These are phyloP conservation scores for Petrocephalus schoutedeni DNA, from an alignment of 2,797 vertebrate genomes.

Conservation along the genomic window DNA sequence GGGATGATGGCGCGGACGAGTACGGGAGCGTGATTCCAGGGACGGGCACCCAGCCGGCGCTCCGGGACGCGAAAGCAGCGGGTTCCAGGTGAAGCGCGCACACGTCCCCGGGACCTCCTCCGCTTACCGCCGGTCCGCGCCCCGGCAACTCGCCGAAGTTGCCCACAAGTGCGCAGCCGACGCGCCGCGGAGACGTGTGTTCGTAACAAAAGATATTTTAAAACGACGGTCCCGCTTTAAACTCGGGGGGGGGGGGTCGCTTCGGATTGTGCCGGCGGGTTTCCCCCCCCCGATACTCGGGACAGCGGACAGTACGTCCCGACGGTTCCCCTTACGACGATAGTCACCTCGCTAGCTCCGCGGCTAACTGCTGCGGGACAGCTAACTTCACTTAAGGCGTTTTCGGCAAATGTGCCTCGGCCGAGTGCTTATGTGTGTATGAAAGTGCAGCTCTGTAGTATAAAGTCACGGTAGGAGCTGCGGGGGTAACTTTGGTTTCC, in stretches of 20 bases:
- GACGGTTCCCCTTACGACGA: neutral
- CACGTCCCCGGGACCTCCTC: neutral
- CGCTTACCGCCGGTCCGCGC: neutral
- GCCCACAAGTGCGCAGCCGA: neutral
- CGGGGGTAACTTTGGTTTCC: slow-evolving; percentile 4
- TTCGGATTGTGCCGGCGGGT: neutral
- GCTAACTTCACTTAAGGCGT: neutral
- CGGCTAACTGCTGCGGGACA: slow-evolving; percentile 9
- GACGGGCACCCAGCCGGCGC: slow-evolving; percentile 32
- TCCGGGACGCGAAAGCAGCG: slow-evolving; percentile 36
- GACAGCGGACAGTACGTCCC: neutral
- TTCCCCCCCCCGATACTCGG: neutral
- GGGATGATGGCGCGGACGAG: slow-evolving; percentile 66
- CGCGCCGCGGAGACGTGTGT: neutral
- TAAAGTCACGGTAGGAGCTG: neutral
- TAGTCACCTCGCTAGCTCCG: slow-evolving; percentile 7
- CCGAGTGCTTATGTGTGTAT: neutral
- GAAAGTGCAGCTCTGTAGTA: neutral
- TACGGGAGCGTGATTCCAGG: slow-evolving; percentile 48
- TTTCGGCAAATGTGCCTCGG: slow-evolving; percentile 20
- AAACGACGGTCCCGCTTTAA: neutral
- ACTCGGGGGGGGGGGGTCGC: neutral
- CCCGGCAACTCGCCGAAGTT: neutral
- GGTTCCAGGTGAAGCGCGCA: slow-evolving; percentile 47
- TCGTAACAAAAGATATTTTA: slow-evolving; percentile 8